Conservation (phyloP, 2,888 invertebrate genomes). For the Rotaria socialis region DNA sequence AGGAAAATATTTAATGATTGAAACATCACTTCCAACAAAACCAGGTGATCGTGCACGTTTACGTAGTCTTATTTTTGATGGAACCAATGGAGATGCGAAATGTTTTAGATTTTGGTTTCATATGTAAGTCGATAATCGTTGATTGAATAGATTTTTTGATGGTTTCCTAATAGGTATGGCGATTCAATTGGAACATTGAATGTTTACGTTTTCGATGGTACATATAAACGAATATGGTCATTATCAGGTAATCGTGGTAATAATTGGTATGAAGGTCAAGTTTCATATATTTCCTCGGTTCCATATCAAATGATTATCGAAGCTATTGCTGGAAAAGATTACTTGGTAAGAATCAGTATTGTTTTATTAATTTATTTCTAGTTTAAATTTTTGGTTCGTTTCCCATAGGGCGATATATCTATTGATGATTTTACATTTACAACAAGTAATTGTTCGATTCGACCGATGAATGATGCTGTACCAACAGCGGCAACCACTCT, state of each 20-base stretch:
- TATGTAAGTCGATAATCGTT: conserved; percentile 46
- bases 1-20: conserved; percentile 38
- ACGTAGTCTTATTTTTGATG: conserved; percentile 49
- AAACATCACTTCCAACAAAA: not conserved
- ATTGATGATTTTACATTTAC: conserved; percentile 37
- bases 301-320: conserved; percentile 15
- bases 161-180: conserved; percentile 49
- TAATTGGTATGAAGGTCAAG: conserved; percentile 51
- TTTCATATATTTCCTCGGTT: conserved; percentile 40
- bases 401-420: not conserved
- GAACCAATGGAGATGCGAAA: conserved; percentile 47
- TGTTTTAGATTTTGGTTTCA: conserved; percentile 53
- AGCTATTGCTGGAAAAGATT: conserved; percentile 29
- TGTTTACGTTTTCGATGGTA: conserved; percentile 49
- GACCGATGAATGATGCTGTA: conserved; percentile 32
- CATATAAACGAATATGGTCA: conserved; percentile 51
- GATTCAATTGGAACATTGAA: conserved; percentile 51
- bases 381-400: not conserved
- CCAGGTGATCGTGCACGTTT: conserved; percentile 51
- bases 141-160: too few relatives aligned
- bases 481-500: not conserved
- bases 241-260: conserved; percentile 50
- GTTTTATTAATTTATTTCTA: not conserved
- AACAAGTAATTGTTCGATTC: conserved; percentile 33
- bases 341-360: not conserved